These are phyloP conservation scores for Napeogenes sylphis DNA, from an alignment of 2,888 invertebrate genomes.

Conservation along the genomic window DNA sequence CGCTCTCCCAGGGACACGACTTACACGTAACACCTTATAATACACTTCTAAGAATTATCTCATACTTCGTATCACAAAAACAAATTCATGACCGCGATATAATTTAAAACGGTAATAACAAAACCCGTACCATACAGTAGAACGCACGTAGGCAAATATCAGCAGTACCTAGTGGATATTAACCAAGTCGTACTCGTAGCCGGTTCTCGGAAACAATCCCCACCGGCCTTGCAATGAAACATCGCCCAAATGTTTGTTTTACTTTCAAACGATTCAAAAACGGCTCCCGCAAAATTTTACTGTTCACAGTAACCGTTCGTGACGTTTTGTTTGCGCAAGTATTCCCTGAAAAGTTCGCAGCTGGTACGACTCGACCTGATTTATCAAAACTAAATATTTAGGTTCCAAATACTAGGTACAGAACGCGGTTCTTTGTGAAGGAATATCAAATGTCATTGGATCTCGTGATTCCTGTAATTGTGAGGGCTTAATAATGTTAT, in stretches of 20 bases:
- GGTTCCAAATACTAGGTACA: constrained; percentile 26
- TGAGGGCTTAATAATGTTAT: constrained; percentile 47
- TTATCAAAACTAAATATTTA: constrained; percentile 45
- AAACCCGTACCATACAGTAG: constrained; percentile 22
- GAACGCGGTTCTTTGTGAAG: constrained; percentile 22
- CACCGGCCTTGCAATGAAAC: constrained; percentile 66
- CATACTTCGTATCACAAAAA: constrained; percentile 11
- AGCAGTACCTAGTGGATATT: constrained; percentile 38
- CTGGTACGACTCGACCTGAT: constrained; percentile 43
- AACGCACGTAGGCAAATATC: constrained; percentile 24
- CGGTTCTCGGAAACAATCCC: constrained; percentile 59
- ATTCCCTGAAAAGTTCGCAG: constrained; percentile 57
- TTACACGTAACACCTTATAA: constrained; percentile 44
- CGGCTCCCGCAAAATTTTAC: constrained; percentile 64
- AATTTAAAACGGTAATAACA: too few relatives aligned
- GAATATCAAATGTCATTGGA: constrained; percentile 25
- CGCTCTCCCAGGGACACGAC: constrained; percentile 55
- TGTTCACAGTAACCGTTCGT: constrained; percentile 58
- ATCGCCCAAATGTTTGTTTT: constrained; percentile 68
- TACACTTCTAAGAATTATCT: constrained; percentile 51
- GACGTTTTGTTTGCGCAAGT: constrained; percentile 65
- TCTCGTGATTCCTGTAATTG: constrained; percentile 49
- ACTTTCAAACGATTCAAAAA: constrained; percentile 64
- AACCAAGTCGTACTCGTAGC: constrained; percentile 41
- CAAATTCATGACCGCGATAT: too few relatives aligned